Base-by-base conservation (phyloP, 2,888 invertebrate genomes). In the Glaucopsyche alexis region DNA sequence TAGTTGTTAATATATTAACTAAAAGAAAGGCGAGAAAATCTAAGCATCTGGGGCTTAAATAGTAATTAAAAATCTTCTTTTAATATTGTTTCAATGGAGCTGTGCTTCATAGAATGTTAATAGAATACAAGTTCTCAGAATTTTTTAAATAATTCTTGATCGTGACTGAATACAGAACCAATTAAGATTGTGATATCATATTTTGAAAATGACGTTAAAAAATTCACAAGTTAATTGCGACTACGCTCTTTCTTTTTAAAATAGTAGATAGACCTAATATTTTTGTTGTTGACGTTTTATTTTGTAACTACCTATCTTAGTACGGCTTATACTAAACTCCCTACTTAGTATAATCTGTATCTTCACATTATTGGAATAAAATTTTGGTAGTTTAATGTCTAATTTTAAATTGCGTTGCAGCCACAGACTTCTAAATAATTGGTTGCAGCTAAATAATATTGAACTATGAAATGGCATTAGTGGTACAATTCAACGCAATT, bases 61-160 rank as follows among this genome's bases (percentile, higher is more conserved):
- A 67, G 67, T 67, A 67, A 45, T 67, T 67, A 67, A 67, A 45
- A 67, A 67, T 42, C 67, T 67, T 42, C 45, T 67, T 45, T n/a
- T n/a, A n/a, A 67, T 67, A 47, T 47, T 45, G 45, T 67, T 67
- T 42, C 45, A 16, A 42, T 7, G 7, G 19, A 11, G 67, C 8
- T 13, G 42, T 16, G 19, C 19, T 67, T 45, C 67, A 19, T 45
- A 19, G 11, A 67, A 45, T 67, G 14, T 67, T 67, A 45, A 67
- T 45, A 67, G 45, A 67, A 42, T 16, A 19, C 45, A 7, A 67
- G 16, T 67, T 19, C 67, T 45, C 9, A 11, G 67, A 45, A 16
- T 45, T 45, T 66, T 67, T 45, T 16, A 40, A 67, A 67, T 13
- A 13, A 67, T 45, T 13, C 42, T 19, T 67, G 14, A 38, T 60